A percentile compares a stretch with the other conserved stretches of the same genome.
These are phyloP conservation scores for Aldabrachelys gigantea DNA, from an alignment of 2,113 vertebrate species.

Conservation along the genomic window DNA sequence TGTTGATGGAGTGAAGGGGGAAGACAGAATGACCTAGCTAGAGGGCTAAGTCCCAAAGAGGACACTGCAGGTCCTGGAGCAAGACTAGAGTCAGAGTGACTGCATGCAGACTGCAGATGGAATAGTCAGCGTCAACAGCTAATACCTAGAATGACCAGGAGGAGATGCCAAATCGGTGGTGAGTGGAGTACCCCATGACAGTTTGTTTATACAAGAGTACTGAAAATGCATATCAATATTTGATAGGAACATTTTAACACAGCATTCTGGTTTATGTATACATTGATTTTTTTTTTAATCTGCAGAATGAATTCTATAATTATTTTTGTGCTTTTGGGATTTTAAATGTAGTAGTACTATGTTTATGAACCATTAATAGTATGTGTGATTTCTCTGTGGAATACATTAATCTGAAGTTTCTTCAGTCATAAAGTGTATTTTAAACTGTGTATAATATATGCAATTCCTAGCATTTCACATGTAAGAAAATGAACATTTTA, in stretches of 20 bases:
- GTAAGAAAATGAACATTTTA: not conserved
- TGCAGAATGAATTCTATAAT: not conserved
- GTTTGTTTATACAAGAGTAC: not conserved
- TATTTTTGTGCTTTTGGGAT: not conserved
- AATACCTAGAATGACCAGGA: not conserved
- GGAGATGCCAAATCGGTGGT: not conserved
- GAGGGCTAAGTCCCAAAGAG: not conserved
- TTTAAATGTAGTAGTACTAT: not conserved
- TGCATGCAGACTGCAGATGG: not conserved
- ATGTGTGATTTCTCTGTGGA: not conserved
- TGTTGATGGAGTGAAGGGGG: not conserved
- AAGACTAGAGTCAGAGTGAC: not conserved
- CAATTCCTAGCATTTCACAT: not conserved
- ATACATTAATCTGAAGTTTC: not conserved
- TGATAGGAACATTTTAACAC: not conserved
- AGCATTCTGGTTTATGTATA: not conserved
- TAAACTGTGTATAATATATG: not conserved
- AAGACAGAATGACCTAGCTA: not conserved
- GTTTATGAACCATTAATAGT: conserved; percentile 33
- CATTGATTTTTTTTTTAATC: not conserved
- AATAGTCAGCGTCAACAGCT: not conserved
- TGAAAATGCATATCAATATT: not conserved
- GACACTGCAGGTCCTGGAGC: not conserved
- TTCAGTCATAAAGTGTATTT: not conserved
- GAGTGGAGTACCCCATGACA: not conserved